Conservation (phyloP, 2,888 invertebrate genomes). For the Athalia cordata region DNA sequence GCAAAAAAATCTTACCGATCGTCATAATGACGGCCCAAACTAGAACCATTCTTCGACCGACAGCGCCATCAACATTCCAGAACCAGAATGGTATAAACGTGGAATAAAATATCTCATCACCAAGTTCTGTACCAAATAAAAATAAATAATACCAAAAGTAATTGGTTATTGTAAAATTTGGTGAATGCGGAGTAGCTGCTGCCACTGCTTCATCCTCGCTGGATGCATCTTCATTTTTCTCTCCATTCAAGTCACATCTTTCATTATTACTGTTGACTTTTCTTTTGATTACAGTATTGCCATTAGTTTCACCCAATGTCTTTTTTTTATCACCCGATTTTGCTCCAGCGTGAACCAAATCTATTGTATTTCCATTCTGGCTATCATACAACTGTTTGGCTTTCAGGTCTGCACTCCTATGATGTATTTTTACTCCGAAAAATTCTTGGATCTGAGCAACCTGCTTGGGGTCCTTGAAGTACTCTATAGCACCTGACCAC, state of each 20-base stretch:
- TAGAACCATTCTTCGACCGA: conserved; percentile 87
- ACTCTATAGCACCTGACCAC: conserved; percentile 74
- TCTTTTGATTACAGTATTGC: conserved; percentile 45
- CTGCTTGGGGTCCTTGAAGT: conserved; percentile 84
- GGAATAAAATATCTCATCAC: conserved; percentile 93
- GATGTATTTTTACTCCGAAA: conserved; percentile 82
- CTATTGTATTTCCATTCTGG: conserved; percentile 49
- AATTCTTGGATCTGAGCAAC: conserved; percentile 87
- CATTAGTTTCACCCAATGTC: conserved; percentile 57
- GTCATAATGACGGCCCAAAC: conserved; percentile 91
- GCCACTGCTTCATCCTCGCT: conserved; percentile 72
- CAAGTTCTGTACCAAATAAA: conserved; percentile 88
- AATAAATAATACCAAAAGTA: conserved; percentile 91
- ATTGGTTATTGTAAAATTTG: conserved; percentile 79
- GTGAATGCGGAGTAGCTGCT: conserved; percentile 70
- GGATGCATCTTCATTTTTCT: conserved; percentile 47
- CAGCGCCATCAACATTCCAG: conserved; percentile 94
- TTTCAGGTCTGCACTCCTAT: conserved; percentile 60
- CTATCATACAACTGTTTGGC: conserved; percentile 52
- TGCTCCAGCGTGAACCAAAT: conserved; percentile 20
- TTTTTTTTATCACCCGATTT: not conserved
- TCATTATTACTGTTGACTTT: conserved; percentile 44
- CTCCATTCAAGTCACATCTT: conserved; percentile 36
- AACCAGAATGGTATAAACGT: conserved; percentile 95
- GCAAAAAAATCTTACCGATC: conserved; percentile 77